Percentiles rank a stretch among this genome's conserved stretches.
Evolutionary conservation across 2,113 vertebrate genomes (phyloP).

Genomic region (Ovis canadensis): DNA sequence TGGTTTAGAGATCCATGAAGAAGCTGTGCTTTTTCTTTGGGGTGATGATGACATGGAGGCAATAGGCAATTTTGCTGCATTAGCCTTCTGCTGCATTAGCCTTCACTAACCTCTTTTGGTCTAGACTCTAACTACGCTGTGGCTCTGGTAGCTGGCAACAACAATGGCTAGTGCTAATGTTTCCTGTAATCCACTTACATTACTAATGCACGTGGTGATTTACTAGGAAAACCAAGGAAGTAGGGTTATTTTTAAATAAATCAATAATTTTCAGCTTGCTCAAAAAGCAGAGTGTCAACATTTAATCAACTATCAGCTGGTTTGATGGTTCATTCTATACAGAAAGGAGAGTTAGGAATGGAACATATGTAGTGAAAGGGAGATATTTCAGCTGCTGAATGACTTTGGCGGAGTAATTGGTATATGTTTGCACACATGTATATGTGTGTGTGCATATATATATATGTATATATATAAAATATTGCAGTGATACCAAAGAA

Average conservation of each 20-base stretch:
- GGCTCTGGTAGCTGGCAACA: constrained; percentile 55
- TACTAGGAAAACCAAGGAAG: constrained; percentile 45
- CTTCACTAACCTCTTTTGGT: constrained; percentile 48
- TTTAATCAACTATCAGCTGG: constrained; percentile 47
- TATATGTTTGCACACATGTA: neutral
- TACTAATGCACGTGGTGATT: constrained; percentile 44
- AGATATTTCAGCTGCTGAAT: neutral
- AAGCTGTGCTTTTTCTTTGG: constrained; percentile 23
- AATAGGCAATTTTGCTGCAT: neutral
- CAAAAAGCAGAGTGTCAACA: constrained; percentile 34
- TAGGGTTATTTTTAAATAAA: constrained; percentile 52
- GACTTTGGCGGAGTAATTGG: neutral
- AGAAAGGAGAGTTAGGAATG: neutral
- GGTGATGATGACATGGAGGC: neutral
- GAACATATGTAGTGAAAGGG: neutral
- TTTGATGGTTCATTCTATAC: constrained; percentile 40
- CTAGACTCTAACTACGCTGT: constrained; percentile 39
- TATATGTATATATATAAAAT: neutral
- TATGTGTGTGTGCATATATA: neutral
- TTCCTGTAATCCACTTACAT: constrained; percentile 64
- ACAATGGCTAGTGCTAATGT: constrained; percentile 32
- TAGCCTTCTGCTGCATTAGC: constrained; percentile 8
- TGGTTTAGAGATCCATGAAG: neutral
- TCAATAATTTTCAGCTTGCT: constrained; percentile 10
- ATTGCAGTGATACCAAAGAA: neutral